Evolutionary conservation across 2,888 invertebrate genomes (phyloP), one percentile per base, ranked within the genome.

Genomic region (Abscondita cerata): DNA sequence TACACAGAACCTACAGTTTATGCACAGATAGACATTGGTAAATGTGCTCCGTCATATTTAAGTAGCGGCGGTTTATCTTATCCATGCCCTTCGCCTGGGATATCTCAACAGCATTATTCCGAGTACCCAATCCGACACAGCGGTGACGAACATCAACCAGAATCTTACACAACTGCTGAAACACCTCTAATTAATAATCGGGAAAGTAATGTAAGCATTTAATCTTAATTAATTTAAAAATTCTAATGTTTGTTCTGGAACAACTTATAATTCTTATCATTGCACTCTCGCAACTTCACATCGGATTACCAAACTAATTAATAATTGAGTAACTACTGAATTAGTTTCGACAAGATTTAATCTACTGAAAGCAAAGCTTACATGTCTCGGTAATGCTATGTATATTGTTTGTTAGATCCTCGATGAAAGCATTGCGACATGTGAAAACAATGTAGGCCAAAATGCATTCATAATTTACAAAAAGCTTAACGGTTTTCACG

Each of bases 1-100:
- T 47, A 73, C 79, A 47, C 80, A 78, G 83, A 84, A 72, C 83
- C 83, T 31, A 84, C 83, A n/a, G 82, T 84, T 44, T 84, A 84
- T 73, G 84, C 84, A 52, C 84, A 84, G 74, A 81, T 84, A 62
- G 84, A 84, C 69, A 80, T 83, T 55, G 72, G 70, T 70, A 77
- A 82, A 71, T 73, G 80, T 68, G 68, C 69, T 53, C 69, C 69
- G 41, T 48, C 65, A 18, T 70, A 68, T 47, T 64, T 75, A 55
- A 80, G 78, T 62, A 79, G 78, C 33, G 72, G 77, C 20, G 76
- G 78, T 59, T 79, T 79, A 55, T 78, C 80, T 25, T 80, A 79
- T 70, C 80, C 80, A 47, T 78, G 81, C 33, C 72, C 79, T 18
- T 78, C 81, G 62, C 81, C 79, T 52, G 76, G 79, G 36, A 70